Evolutionary conservation across 1,140 invertebrate species (phyloP), one percentile per base, ranked within the genome.

Genomic region (Aphaenogaster floridana): DNA sequence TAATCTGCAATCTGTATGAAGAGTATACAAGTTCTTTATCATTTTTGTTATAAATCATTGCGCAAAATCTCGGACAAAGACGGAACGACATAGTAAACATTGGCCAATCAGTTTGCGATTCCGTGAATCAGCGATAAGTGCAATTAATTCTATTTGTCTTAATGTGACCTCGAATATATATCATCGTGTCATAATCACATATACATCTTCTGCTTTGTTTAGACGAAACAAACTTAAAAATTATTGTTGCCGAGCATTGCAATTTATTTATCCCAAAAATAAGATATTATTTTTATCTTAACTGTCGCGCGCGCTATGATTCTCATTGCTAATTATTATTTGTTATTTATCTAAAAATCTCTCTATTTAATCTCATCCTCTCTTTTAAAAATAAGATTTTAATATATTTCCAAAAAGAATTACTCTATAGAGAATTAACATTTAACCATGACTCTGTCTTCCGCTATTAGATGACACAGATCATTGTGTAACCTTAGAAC

Each of bases 21-120:
- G 39, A 61, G 7, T 28, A 68, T 11, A 45, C 11, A 42, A 28
- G 21, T 69, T 36, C 42, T 63, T 78, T 78, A 64, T 78, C 57
- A 34, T 64, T 34, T 78, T 45, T 42, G 4, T 48, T 78, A 4
- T 34, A 63, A 45, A 1, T 52, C 13, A 3, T 68, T 39, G 48
- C 45, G 63, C n/a, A 69, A 81, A 81, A 79, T 54, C 48, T 39
- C n/a, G 28, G 36, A 42, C 15, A 69, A 81, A 81, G 39, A 61
- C n/a, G n/a, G 11, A 76, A 39, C 28, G 42, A 1, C 9, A 13
- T 17, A 21, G 13, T 15, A 78, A 78, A 63, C 15, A 63, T 52
- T 39, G 48, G 3, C 48, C 1, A 48, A 74, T 83, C 34, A 72
- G 39, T 83, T 72, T 71, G 28, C 80, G 28, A 50, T 48, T 74